phyloP scores from a whole-genome alignment of 2,797 vertebrate genomes.

The Leptatherina wallacei region DNA sequence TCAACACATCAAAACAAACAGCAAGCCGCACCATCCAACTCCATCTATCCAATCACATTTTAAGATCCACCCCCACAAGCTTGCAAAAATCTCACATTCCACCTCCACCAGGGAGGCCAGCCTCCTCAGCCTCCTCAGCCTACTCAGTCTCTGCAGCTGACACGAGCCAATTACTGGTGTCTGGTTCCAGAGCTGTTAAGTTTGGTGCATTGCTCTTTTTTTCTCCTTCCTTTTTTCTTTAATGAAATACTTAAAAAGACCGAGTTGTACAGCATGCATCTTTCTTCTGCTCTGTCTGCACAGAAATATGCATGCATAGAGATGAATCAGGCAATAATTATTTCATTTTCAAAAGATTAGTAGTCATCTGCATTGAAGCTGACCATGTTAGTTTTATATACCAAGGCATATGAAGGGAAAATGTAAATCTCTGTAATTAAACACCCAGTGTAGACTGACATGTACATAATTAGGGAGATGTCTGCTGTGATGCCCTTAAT shows the following conservation, averaged over 20 bases:
- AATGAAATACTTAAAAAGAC: slow-evolving; percentile 13
- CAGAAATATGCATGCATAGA: slow-evolving; percentile 9
- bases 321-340: background rate
- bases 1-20: slow-evolving; percentile 29
- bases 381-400: slow-evolving; percentile 16
- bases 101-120: slow-evolving; percentile 46
- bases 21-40: slow-evolving; percentile 21
- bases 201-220: slow-evolving; percentile 1
- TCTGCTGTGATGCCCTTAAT: slow-evolving; percentile 37
- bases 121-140: slow-evolving; percentile 33
- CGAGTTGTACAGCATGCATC: background rate
- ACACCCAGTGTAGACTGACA: slow-evolving; percentile 32
- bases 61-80: slow-evolving; percentile 54
- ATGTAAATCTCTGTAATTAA: slow-evolving; percentile 42
- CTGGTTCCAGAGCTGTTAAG: slow-evolving; percentile 42
- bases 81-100: slow-evolving; percentile 47
- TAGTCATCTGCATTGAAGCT: slow-evolving; percentile 9
- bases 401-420: slow-evolving; percentile 26
- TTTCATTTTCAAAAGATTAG: background rate
- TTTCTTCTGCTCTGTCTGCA: slow-evolving; percentile 2
- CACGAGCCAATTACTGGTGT: slow-evolving; percentile 49
- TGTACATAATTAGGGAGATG: slow-evolving; percentile 30
- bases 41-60: slow-evolving; percentile 31
- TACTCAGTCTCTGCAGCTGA: slow-evolving; percentile 47
- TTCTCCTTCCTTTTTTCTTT: slow-evolving; percentile 21